Evolutionary conservation across 2,797 vertebrate genomes (phyloP).

Genomic region (Hydrophis major): DNA sequence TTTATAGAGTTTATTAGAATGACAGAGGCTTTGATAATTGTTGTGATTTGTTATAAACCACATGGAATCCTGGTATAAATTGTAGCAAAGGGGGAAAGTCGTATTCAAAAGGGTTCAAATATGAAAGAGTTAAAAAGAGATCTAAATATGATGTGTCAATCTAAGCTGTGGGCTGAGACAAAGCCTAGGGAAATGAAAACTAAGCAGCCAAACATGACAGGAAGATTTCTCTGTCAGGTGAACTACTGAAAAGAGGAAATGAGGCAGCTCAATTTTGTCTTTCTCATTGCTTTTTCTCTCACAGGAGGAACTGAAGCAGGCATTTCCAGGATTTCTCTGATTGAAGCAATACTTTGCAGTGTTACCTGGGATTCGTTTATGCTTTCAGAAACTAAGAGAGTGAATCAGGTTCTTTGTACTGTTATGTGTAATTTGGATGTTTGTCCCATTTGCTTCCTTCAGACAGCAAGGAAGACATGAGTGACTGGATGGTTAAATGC

Average conservation of each 20-base stretch:
- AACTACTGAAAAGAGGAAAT: neutral
- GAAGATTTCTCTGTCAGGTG: neutral
- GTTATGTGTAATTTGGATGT: neutral
- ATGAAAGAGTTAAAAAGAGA: neutral
- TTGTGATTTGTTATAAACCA: neutral
- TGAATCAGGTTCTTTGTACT: neutral
- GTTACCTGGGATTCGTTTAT: neutral
- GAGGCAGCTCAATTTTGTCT: neutral
- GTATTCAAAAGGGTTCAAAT: neutral
- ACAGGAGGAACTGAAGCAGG: neutral
- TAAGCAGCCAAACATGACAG: neutral
- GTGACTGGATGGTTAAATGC: neutral
- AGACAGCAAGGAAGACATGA: neutral
- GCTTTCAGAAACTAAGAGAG: neutral
- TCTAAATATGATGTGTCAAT: neutral
- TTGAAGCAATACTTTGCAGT: neutral
- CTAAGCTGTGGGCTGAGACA: neutral
- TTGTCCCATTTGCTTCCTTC: neutral
- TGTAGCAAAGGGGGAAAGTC: neutral
- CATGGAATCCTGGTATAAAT: neutral
- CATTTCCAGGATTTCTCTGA: neutral
- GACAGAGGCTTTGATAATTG: neutral
- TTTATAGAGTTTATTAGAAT: neutral
- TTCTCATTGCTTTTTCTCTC: neutral
- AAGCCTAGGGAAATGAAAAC: neutral